phyloP scores from a whole-genome alignment of 2,797 vertebrate species.

The Scomberomorus guttatus region DNA sequence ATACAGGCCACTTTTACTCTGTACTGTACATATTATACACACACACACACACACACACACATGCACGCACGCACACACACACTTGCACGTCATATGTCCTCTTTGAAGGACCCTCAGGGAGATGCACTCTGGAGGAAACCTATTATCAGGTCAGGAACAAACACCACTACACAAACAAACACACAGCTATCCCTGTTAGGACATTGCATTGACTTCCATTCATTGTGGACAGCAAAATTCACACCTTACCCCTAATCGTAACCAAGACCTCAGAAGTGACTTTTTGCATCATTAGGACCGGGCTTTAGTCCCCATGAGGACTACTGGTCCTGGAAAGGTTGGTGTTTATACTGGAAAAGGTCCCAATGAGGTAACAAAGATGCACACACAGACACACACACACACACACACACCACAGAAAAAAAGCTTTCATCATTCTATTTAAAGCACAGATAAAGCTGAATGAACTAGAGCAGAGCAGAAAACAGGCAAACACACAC shows the following conservation, averaged over 20 bases:
- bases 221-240: too few relatives aligned
- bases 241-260: too few relatives aligned
- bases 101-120: conserved; percentile 43
- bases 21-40: too few relatives aligned
- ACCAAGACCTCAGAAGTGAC: too few relatives aligned
- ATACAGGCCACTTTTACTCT: too few relatives aligned
- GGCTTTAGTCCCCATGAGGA: too few relatives aligned
- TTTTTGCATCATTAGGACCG: too few relatives aligned
- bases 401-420: conserved; percentile 20
- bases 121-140: conserved; percentile 56
- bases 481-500: conserved; percentile 32
- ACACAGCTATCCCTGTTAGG: not conserved
- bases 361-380: too few relatives aligned
- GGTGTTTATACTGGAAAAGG: too few relatives aligned
- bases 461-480: conserved; percentile 62
- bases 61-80: conserved; percentile 14
- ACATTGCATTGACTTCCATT: too few relatives aligned
- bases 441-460: conserved; percentile 53
- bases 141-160: conserved; percentile 63
- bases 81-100: conserved; percentile 28
- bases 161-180: conserved; percentile 34
- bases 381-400: conserved; percentile 39
- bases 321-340: too few relatives aligned
- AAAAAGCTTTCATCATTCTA: conserved; percentile 52
- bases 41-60: not conserved